Conservation (phyloP, 2,888 invertebrate species). For the Steinernema hermaphroditum region DNA sequence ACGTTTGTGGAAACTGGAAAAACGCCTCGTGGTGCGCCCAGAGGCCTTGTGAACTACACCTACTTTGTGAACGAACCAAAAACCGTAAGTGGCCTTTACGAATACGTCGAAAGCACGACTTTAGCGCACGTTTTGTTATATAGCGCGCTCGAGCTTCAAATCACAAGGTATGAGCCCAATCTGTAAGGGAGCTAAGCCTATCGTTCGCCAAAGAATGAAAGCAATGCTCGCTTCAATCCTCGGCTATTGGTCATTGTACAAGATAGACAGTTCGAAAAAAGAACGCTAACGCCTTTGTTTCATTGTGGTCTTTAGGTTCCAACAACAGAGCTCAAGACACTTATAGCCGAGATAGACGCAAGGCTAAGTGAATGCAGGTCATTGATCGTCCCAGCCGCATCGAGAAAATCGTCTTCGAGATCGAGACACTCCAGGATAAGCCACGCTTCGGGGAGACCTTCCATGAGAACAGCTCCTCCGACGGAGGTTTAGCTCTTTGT, state of each 20-base stretch:
- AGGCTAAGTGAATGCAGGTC: conserved; percentile 47
- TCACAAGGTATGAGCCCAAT: too few relatives aligned
- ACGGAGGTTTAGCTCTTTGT: neutral
- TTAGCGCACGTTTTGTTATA: neutral
- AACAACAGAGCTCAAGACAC: conserved; percentile 56
- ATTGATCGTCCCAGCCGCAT: conserved; percentile 29
- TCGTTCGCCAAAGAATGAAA: too few relatives aligned
- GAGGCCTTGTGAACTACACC: conserved; percentile 60
- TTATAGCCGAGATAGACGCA: conserved; percentile 61
- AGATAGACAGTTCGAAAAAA: too few relatives aligned
- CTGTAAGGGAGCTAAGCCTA: too few relatives aligned
- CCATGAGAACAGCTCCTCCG: neutral
- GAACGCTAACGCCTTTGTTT: too few relatives aligned
- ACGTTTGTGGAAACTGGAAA: conserved; percentile 63
- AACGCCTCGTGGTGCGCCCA: conserved; percentile 55
- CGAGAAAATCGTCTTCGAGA: neutral
- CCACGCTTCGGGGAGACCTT: neutral
- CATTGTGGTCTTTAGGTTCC: conserved; percentile 46
- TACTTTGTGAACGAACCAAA: conserved; percentile 42
- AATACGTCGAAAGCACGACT: neutral
- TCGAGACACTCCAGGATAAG: conserved; percentile 3
- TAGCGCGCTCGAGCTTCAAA: too few relatives aligned
- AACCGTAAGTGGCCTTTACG: conserved; percentile 21
- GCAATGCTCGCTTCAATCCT: too few relatives aligned
- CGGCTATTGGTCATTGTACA: too few relatives aligned